A percentile compares a stretch with the other conserved stretches of the same genome.
phyloP scores from a whole-genome alignment of 2,113 vertebrate genomes.

The Sebastes schlegelii region DNA sequence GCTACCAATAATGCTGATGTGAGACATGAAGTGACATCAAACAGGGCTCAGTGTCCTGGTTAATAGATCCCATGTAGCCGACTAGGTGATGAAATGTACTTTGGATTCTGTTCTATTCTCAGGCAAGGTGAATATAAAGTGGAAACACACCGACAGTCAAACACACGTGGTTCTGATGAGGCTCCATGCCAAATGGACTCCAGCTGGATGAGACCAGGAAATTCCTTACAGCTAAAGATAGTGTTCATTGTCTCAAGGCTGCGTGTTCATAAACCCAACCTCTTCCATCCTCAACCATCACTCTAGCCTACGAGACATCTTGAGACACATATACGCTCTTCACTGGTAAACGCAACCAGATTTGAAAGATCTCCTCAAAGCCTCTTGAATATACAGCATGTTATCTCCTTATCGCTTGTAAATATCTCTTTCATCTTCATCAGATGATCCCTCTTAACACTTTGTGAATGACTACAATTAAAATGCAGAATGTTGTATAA shows the following conservation, averaged over 20 bases:
- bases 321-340: constrained; percentile 39
- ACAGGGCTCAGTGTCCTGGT: not conserved
- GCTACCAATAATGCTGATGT: not conserved
- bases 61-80: constrained; percentile 11
- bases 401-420: constrained; percentile 33
- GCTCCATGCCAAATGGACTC: constrained; percentile 71
- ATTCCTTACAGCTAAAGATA: constrained; percentile 80
- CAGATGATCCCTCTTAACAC: constrained; percentile 22
- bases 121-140: constrained; percentile 49
- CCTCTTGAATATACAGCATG: constrained; percentile 12
- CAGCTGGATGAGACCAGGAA: constrained; percentile 81
- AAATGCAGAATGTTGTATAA: not conserved
- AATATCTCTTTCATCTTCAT: constrained; percentile 42
- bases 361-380: constrained; percentile 43
- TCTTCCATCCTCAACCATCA: constrained; percentile 65
- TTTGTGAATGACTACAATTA: constrained; percentile 1
- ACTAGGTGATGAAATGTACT: constrained; percentile 36
- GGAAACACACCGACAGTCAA: constrained; percentile 60
- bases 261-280: constrained; percentile 66
- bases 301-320: constrained; percentile 30
- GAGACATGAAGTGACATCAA: constrained; percentile 31
- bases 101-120: constrained; percentile 18
- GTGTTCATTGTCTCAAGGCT: constrained; percentile 73
- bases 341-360: constrained; percentile 46
- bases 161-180: constrained; percentile 81